These are phyloP conservation scores for Cynopterus sphinx DNA, from an alignment of 2,797 vertebrate species.

Conservation along the genomic window DNA sequence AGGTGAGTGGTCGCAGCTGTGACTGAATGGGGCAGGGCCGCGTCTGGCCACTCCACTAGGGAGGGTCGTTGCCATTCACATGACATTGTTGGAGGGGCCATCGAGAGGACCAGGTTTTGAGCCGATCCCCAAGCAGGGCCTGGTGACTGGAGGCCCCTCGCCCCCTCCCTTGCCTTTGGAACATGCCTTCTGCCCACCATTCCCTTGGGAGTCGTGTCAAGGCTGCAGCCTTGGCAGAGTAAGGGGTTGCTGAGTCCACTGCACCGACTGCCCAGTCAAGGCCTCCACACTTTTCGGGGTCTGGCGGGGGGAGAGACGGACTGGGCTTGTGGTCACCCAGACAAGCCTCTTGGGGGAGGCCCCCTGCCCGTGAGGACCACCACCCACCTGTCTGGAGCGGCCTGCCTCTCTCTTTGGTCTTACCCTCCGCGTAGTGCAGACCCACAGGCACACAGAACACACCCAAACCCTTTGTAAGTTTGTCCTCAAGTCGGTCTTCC, in stretches of 20 bases:
- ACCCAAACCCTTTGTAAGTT: slow-evolving; percentile 8
- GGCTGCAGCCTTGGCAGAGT: background rate
- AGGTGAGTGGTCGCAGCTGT: too few relatives aligned
- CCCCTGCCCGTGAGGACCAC: background rate
- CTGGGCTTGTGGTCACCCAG: too few relatives aligned
- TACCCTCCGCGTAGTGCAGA: background rate
- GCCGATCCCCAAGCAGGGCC: background rate
- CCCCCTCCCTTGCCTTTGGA: background rate
- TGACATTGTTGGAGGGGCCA: background rate
- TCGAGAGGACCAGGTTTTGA: background rate
- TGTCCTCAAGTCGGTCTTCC: slow-evolving; percentile 7
- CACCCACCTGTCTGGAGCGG: background rate
- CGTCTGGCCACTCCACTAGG: too few relatives aligned
- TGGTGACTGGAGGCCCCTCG: accelerated
- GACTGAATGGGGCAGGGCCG: too few relatives aligned
- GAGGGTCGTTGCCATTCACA: background rate
- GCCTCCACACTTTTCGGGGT: background rate
- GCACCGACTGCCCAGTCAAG: background rate
- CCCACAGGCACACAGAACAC: background rate
- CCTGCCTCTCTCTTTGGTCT: background rate
- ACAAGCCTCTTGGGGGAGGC: background rate
- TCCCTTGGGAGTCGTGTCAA: background rate
- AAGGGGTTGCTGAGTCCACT: too few relatives aligned
- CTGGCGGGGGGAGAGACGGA: background rate
- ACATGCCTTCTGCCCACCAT: background rate